These are phyloP conservation scores for Azemiops feae DNA, from an alignment of 2,113 vertebrate species.

Conservation along the genomic window DNA sequence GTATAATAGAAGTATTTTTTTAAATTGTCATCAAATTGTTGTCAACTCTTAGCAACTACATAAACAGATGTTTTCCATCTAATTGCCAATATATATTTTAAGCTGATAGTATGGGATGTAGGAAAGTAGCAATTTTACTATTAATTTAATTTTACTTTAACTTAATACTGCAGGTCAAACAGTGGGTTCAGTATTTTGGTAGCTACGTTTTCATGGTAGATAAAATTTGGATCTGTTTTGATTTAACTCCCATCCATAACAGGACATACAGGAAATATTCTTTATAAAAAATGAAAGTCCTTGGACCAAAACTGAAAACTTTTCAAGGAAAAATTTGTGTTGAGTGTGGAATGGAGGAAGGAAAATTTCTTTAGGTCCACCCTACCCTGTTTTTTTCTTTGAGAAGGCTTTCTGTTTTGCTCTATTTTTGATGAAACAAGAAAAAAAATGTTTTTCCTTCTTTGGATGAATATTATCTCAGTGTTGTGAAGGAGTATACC, in stretches of 20 bases:
- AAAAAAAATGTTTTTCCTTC: not conserved
- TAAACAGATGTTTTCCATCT: not conserved
- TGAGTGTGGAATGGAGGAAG: not conserved
- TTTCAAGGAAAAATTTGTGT: not conserved
- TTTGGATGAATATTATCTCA: not conserved
- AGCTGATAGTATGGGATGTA: not conserved
- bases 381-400: not conserved
- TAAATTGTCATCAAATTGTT: not conserved
- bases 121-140: not conserved
- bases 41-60: not conserved
- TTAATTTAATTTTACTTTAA: not conserved
- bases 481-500: not conserved
- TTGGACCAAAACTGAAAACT: not conserved
- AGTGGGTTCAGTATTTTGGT: not conserved
- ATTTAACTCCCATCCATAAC: not conserved
- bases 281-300: not conserved
- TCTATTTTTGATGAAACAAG: not conserved
- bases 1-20: not conserved
- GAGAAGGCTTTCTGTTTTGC: not conserved
- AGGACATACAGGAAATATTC: not conserved
- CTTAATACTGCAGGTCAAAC: not conserved
- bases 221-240: not conserved
- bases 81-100: not conserved
- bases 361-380: not conserved
- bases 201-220: not conserved